These are phyloP conservation scores for Aleiodes sp. DNA, from an alignment of 1,140 invertebrate genomes.

Conservation along the genomic window DNA sequence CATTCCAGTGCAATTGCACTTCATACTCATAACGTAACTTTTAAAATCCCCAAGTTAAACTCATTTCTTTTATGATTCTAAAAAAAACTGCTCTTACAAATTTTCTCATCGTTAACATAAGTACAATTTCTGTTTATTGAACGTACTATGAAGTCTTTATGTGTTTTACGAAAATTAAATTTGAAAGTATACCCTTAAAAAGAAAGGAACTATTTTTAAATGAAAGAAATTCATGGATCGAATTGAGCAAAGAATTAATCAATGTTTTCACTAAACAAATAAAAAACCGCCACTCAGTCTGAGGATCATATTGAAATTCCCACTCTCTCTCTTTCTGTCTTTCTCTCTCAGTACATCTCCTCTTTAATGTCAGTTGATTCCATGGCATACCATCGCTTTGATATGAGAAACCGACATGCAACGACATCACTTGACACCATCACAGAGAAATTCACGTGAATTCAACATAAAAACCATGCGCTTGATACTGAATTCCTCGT, in stretches of 20 bases:
- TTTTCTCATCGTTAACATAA: neutral
- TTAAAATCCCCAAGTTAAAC: neutral
- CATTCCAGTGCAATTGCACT: neutral
- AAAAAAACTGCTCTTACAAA: neutral
- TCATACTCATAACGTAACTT: neutral
- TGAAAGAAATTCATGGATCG: no score
- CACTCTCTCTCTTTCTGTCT: neutral
- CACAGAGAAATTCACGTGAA: constrained; percentile 43
- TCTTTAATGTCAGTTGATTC: constrained; percentile 4
- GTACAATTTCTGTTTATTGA: neutral
- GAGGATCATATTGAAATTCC: neutral
- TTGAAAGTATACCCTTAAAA: no score
- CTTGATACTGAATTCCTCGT: neutral
- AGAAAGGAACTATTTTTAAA: no score
- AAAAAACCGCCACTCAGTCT: neutral
- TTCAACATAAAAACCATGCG: constrained; percentile 15
- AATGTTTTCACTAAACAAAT: neutral
- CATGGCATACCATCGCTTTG: constrained; percentile 47
- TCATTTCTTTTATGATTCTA: neutral
- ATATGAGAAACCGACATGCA: constrained; percentile 54
- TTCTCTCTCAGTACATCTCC: no score
- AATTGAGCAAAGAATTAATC: no score
- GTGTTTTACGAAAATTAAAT: no score
- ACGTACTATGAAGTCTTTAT: no score
- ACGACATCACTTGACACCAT: constrained; percentile 55